Evolutionary conservation across 2,888 invertebrate genomes (phyloP), one percentile per base, ranked within the genome.

Genomic region (Phalera bucephala): DNA sequence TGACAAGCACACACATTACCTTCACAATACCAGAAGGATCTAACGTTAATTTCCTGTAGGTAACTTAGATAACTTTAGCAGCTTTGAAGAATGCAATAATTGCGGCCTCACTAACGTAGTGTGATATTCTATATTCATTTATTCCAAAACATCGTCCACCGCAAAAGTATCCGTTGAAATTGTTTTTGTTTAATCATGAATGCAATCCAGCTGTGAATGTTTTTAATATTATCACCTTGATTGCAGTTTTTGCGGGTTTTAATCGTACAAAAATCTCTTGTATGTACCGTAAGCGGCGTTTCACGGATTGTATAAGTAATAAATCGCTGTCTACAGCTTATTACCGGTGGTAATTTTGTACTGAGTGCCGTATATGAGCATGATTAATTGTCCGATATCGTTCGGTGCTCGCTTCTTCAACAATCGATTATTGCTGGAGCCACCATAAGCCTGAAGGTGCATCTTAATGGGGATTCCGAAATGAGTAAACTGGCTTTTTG

Each of bases 311-410:
- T 60, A 58, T 53, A 49, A 36, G 60, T 58, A 55, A 72, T 76
- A 72, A 72, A 75, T 73, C 61, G 66, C 45, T 64, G 69, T 67
- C 66, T 43, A 47, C 68, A 59, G 52, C 68, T 74, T 72, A 78
- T 78, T 78, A 75, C 53, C 48, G 64, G 62, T 62, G 59, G 63
- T 65, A 66, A 74, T 75, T 73, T 69, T 60, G 63, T 64, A 63
- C 53, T 48, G 60, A 59, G 43, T 35, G 23, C 80, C 80, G 55
- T 82, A 75, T 69, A 80, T 53, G 80, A 63, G 31, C 41, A 55
- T 72, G 80, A 81, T 81, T 81, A 83, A 84, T 83, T 70, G 71
- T 64, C 44, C 40, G 74, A 80, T 80, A 76, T 70, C 57, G 63
- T 52, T 57, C 55, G 48, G 70, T 51, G 48, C 45, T 52, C 49